phyloP scores from a whole-genome alignment of 2,888 invertebrate genomes.

The Ormyrus rosae region DNA sequence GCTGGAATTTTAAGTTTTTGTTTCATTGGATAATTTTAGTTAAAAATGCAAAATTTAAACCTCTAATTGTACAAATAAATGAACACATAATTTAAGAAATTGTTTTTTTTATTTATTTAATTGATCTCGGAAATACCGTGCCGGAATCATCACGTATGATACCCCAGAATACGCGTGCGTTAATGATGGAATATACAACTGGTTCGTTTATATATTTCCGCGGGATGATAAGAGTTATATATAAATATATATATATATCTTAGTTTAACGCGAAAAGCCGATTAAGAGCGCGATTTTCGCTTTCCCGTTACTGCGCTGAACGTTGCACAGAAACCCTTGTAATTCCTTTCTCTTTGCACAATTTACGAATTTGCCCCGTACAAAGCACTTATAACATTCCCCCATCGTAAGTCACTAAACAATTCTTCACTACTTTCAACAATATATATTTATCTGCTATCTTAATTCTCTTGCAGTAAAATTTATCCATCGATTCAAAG shows the following conservation, averaged over 20 bases:
- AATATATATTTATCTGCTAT: too few species aligned
- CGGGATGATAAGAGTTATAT: slow-evolving; percentile 33
- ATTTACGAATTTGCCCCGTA: slow-evolving; percentile 41
- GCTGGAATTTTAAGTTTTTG: too few species aligned
- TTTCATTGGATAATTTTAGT: too few species aligned
- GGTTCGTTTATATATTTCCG: slow-evolving; percentile 9
- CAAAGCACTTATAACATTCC: slow-evolving; percentile 8
- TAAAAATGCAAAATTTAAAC: too few species aligned
- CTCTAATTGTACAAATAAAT: too few species aligned
- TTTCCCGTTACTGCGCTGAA: slow-evolving; percentile 28
- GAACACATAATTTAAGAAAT: too few species aligned
- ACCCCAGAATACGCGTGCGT: background rate
- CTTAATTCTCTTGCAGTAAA: too few species aligned
- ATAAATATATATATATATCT: slow-evolving; percentile 16
- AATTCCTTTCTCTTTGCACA: slow-evolving; percentile 52
- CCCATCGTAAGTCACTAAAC: too few species aligned
- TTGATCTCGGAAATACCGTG: background rate
- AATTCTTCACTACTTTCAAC: too few species aligned
- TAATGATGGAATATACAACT: background rate
- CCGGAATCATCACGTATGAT: background rate
- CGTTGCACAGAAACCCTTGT: slow-evolving; percentile 44
- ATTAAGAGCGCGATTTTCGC: slow-evolving; percentile 51
- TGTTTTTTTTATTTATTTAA: background rate
- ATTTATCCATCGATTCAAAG: too few species aligned
- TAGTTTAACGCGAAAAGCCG: slow-evolving; percentile 47